phyloP scores from a whole-genome alignment of 35 echinoderm and acorn worm species.

The Apostichopus californicus region DNA sequence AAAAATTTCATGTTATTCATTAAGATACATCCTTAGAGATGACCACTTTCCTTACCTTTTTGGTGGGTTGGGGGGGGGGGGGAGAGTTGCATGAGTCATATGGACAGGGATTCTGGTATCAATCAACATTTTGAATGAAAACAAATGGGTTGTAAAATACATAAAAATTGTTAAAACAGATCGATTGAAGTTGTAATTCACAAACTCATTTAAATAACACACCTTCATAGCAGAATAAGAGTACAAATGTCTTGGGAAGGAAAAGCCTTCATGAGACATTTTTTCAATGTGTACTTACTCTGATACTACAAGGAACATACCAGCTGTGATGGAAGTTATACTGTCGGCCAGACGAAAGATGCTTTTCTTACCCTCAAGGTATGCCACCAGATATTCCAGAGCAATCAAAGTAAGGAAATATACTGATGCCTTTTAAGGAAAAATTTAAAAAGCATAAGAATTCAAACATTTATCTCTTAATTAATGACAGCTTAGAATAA shows the following conservation, averaged over 20 bases:
- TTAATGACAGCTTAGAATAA: background rate
- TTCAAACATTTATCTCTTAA: background rate
- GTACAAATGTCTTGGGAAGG: too few relatives aligned
- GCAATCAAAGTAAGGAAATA: conserved; percentile 13
- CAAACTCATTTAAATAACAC: too few relatives aligned
- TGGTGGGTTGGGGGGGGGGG: too few relatives aligned
- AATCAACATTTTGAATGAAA: too few relatives aligned
- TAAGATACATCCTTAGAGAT: too few relatives aligned
- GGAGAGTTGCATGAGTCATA: too few relatives aligned
- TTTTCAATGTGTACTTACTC: conserved; percentile 33
- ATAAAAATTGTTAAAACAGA: background rate
- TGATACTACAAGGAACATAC: conserved; percentile 69
- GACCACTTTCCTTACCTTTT: too few relatives aligned
- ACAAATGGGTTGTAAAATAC: too few relatives aligned
- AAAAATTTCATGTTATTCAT: too few relatives aligned
- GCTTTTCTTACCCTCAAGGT: conserved; percentile 3
- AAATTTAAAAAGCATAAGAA: background rate
- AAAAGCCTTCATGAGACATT: background rate
- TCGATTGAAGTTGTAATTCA: background rate
- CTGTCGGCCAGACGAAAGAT: conserved; percentile 62
- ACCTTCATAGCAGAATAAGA: too few relatives aligned
- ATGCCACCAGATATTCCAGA: conserved; percentile 34
- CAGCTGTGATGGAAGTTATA: conserved; percentile 75
- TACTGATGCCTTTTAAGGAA: background rate
- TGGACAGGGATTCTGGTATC: too few relatives aligned